Base-by-base conservation (phyloP, 2,113 vertebrate genomes). In the Sterrhoptilus dennistouni region DNA sequence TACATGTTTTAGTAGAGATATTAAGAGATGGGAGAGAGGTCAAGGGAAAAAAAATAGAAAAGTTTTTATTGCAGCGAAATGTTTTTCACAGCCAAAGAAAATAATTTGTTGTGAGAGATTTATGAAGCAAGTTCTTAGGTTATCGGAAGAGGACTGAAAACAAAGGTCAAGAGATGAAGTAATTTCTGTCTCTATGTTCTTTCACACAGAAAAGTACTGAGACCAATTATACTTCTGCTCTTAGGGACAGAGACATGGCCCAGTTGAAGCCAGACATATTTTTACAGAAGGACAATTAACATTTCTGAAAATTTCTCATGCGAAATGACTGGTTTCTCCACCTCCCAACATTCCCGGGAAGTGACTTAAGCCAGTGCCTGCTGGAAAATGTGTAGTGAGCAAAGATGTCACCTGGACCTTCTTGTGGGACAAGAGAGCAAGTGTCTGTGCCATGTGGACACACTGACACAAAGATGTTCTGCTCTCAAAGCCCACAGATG, bases 71-170 rank as follows among this genome's bases (percentile, higher is more conserved):
- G 65, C 80, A 90, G 65, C 0, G 2, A 59, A 57, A 27, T 60
- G 47, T 60, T 78, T 78, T 61, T 63, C 65, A 63, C 14, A 27
- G 80, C 88, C 88, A 92, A 94, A 94, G 80, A 86, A 96, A 96
- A 96, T 90, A 86, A 90, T 90, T 90, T 81, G 52, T 44, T 35
- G 66, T 74, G 79, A 91, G 52, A 40, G 93, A 96, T 92, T 95
- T 95, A 95, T 82, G 87, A 75, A 83, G 52, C 44, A 49, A 90
- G 92, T 83, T 83, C 93, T 89, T 88, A 92, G 88, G 86, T 95
- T 97, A 96, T 96, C 92, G 76, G 92, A 66, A 93, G 33, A 70
- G 0, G 33, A 60, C 72, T 81, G 60, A 92, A 96, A 78, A 83
- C 45, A 33, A 87, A 70, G 83, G 72, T 90, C 76, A 93, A 60